These are phyloP conservation scores for Lordiphosa mommai DNA, from an alignment of 1,140 invertebrate species.

Conservation along the genomic window DNA sequence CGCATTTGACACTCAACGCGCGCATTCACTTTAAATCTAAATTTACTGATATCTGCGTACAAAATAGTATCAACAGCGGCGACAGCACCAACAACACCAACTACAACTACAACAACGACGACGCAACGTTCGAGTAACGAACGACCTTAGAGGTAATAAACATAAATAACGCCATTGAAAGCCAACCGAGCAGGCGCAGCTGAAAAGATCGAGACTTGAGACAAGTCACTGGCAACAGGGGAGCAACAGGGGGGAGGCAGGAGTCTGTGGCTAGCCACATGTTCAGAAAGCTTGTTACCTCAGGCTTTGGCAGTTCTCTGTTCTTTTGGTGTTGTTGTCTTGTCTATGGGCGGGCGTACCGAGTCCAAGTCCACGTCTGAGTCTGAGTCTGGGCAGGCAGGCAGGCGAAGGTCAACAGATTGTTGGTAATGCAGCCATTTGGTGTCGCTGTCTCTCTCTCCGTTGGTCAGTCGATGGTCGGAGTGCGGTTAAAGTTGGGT, in stretches of 20 bases:
- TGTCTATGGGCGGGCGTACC: slow-evolving; percentile 64
- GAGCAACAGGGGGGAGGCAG: slow-evolving; percentile 9
- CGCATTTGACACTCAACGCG: slow-evolving; percentile 79
- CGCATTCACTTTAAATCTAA: slow-evolving; percentile 79
- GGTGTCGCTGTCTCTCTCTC: slow-evolving; percentile 1
- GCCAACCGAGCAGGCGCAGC: slow-evolving; percentile 54
- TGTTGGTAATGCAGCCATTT: slow-evolving; percentile 48
- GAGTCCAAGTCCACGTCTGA: not conserved
- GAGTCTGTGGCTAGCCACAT: slow-evolving; percentile 34
- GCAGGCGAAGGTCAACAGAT: slow-evolving; percentile 76
- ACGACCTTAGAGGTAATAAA: slow-evolving; percentile 79
- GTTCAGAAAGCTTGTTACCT: slow-evolving; percentile 35
- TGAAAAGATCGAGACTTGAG: slow-evolving; percentile 42
- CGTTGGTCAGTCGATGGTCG: not conserved
- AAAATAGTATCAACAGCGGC: slow-evolving; percentile 77
- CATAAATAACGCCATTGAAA: slow-evolving; percentile 79
- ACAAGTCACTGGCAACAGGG: slow-evolving; percentile 11
- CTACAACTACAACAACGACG: slow-evolving; percentile 39
- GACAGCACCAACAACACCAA: slow-evolving; percentile 60
- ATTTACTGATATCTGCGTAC: slow-evolving; percentile 79
- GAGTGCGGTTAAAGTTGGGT: slow-evolving; percentile 13
- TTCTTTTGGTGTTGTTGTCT: slow-evolving; percentile 14
- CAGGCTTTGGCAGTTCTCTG: slow-evolving; percentile 1
- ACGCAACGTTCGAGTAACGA: slow-evolving; percentile 71
- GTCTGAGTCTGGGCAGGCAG: slow-evolving; percentile 15